Evolutionary conservation across 2,113 vertebrate genomes (phyloP).

Genomic region (Plestiodon gilberti): DNA sequence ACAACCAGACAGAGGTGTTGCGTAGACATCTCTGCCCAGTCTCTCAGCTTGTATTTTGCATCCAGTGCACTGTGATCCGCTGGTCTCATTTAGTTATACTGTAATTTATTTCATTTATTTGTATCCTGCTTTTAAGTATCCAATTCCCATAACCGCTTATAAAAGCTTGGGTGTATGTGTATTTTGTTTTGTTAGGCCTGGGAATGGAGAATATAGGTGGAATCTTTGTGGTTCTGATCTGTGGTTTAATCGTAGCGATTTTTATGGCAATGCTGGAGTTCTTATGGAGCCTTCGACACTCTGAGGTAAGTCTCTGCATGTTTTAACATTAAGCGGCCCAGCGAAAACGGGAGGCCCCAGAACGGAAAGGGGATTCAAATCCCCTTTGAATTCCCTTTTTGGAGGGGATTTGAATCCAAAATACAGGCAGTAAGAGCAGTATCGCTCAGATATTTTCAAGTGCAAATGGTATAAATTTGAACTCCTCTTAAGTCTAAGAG

Average conservation of each 20-base stretch:
- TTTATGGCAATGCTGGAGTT: conserved; percentile 99
- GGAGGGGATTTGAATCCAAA: too few species aligned
- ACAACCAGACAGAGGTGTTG: not conserved
- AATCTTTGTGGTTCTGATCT: conserved; percentile 98
- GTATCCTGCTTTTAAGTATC: too few species aligned
- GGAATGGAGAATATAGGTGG: conserved; percentile 99
- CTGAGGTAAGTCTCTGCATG: conserved; percentile 85
- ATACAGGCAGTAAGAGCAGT: not conserved
- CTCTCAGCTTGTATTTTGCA: fast-evolving
- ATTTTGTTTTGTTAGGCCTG: conserved; percentile 80
- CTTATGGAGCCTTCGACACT: conserved; percentile 94
- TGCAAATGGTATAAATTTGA: not conserved
- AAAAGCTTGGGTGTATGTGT: too few species aligned
- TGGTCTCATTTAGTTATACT: too few species aligned
- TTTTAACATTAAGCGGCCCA: not conserved
- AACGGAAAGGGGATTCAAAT: too few species aligned
- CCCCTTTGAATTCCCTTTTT: too few species aligned
- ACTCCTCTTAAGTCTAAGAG: not conserved
- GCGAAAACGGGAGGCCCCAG: too few species aligned
- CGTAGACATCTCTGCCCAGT: fast-evolving
- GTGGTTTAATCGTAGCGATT: conserved; percentile 96
- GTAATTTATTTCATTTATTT: too few species aligned
- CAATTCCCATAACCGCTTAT: too few species aligned
- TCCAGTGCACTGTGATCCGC: not conserved
- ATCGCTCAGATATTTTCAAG: not conserved